Conservation (phyloP, 2,888 invertebrate species). For the Corbicula japonica region DNA sequence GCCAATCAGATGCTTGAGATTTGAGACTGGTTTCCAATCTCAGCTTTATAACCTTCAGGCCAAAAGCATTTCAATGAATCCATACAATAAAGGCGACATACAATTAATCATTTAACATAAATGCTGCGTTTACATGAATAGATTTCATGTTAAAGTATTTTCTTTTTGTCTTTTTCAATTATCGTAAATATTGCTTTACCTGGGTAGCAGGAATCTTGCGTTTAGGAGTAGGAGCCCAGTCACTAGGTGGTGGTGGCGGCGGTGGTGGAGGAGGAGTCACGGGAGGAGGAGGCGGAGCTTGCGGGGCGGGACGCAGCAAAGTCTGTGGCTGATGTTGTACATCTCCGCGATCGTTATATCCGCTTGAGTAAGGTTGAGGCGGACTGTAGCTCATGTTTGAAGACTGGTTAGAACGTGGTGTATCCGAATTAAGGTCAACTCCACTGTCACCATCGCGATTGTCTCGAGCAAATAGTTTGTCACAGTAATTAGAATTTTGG, state of each 20-base stretch:
- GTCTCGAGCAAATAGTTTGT: conserved; percentile 68
- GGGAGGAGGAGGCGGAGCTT: conserved; percentile 56
- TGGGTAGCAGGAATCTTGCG: conserved; percentile 69
- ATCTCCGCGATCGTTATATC: conserved; percentile 37
- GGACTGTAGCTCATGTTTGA: conserved; percentile 59
- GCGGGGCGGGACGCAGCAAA: conserved; percentile 53
- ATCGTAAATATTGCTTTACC: no score
- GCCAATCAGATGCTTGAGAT: no score
- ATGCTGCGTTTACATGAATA: no score
- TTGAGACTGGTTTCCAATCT: no score
- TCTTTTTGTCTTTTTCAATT: no score
- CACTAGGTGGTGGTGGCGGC: conserved; percentile 63
- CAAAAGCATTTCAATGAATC: no score
- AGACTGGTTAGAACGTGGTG: conserved; percentile 60
- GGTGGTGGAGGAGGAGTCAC: conserved; percentile 69
- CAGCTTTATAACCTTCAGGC: no score
- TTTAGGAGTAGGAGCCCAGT: conserved; percentile 66
- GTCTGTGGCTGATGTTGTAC: conserved; percentile 48
- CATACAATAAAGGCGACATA: no score
- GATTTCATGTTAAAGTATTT: no score
- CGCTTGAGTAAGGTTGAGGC: conserved; percentile 40
- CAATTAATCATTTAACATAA: no score
- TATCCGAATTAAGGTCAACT: conserved; percentile 64
- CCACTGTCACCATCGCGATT: conserved; percentile 68
- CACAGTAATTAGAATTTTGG: conserved; percentile 72